Evolutionary conservation across 2,888 invertebrate species (phyloP).

Genomic region (Monochamus alternatus): DNA sequence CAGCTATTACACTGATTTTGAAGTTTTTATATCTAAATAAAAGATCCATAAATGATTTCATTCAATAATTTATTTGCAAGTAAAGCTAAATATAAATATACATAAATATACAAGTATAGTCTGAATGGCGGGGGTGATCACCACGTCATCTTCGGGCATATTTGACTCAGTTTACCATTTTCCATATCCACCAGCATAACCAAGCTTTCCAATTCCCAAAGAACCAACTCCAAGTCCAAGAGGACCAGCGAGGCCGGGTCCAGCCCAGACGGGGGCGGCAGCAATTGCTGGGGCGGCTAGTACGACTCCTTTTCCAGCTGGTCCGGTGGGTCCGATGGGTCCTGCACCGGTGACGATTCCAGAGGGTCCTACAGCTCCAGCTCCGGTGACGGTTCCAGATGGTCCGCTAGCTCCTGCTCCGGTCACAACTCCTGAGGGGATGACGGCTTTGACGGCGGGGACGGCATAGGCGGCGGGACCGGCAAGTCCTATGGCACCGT

Average conservation of each 20-base stretch:
- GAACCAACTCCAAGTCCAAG: conserved; percentile 10
- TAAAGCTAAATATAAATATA: conserved; percentile 22
- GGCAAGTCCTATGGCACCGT: background rate
- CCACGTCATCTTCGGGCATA: background rate
- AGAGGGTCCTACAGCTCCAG: conserved; percentile 35
- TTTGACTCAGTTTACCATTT: conserved; percentile 8
- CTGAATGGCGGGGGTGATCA: conserved; percentile 14
- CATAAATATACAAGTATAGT: conserved; percentile 29
- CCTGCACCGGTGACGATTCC: conserved; percentile 31
- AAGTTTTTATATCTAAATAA: too few relatives aligned
- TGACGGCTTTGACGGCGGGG: conserved; percentile 16
- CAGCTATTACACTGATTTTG: too few relatives aligned
- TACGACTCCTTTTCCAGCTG: conserved; percentile 24
- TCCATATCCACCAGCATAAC: conserved; percentile 3
- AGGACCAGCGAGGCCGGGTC: background rate
- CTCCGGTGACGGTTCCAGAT: conserved; percentile 30
- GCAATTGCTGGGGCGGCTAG: conserved; percentile 11
- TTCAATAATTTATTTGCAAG: conserved; percentile 37
- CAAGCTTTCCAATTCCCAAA: background rate
- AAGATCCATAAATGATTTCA: background rate
- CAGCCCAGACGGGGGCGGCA: background rate
- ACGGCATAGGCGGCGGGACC: background rate
- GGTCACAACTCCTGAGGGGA: conserved; percentile 26
- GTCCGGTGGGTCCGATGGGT: conserved; percentile 37
- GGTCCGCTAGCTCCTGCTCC: conserved; percentile 27